Evolutionary conservation across 2,797 vertebrate species (phyloP).

Genomic region (Hylomyscus alleni): DNA sequence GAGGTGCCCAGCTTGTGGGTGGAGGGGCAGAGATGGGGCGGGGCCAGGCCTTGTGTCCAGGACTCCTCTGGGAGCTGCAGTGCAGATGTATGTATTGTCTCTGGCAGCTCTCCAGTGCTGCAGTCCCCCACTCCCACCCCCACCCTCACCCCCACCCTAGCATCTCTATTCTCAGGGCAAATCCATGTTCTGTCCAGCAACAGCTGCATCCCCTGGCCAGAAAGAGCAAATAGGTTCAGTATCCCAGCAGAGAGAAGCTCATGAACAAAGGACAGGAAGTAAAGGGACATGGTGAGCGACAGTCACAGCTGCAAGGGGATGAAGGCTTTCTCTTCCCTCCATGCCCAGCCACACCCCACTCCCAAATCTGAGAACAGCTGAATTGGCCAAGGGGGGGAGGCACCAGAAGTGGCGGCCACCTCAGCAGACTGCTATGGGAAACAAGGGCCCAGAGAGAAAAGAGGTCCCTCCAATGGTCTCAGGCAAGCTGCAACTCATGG

Average conservation of each 20-base stretch:
- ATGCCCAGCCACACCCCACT: conserved; percentile 63
- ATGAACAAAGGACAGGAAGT: conserved; percentile 64
- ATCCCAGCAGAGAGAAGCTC: conserved; percentile 37
- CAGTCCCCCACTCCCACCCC: conserved; percentile 1
- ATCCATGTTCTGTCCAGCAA: background rate
- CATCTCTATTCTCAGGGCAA: background rate
- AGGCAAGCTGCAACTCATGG: background rate
- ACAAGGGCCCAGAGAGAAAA: background rate
- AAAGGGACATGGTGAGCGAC: conserved; percentile 67
- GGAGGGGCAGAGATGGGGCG: background rate
- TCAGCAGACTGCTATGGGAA: background rate
- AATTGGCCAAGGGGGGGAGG: background rate
- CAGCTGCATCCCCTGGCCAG: conserved; percentile 59
- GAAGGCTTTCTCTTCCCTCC: background rate
- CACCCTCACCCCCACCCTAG: background rate
- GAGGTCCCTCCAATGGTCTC: background rate
- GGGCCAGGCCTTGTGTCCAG: background rate
- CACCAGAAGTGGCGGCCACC: background rate
- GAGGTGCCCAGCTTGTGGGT: background rate
- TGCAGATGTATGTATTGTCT: background rate
- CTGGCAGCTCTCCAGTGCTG: conserved; percentile 30
- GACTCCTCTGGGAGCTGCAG: conserved; percentile 55
- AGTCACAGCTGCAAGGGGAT: conserved; percentile 70
- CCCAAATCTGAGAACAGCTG: background rate
- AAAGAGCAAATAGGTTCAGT: conserved; percentile 58